Base-by-base conservation (phyloP, 2,113 vertebrate species). In the Geococcyx californianus region DNA sequence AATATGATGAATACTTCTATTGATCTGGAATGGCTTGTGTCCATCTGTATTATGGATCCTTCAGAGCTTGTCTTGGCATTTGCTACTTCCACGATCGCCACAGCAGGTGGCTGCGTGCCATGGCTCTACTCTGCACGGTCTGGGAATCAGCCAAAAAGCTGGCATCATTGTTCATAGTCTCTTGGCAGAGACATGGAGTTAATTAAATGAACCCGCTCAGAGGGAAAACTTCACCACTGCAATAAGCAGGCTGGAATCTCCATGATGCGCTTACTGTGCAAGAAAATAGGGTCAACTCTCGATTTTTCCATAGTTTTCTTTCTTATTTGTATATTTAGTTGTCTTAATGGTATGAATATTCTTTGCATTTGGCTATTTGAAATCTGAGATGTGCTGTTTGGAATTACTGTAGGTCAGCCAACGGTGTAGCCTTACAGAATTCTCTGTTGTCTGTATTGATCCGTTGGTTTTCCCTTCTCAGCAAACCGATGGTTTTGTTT, bases 91-190 rank as follows among this genome's bases (percentile, higher is more conserved):
- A 31, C 2, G 6, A 20, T 76, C 3, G 8, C 70, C 78, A 80
- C 78, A 85, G 62, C 67, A 75, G n/a, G 33, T 88, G 93, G 54
- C 94, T 83, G 42, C 62, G 54, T 93, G 93, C 94, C 69, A 29
- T 51, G 54, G 70, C 49, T 33, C 84, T 58, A 4, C 55, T 70
- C 68, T 73, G 63, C 55, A 6, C 69, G 55, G 40, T n/a, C 59
- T 95, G 54, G 38, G 55, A 29, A 6, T 16, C 17, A 90, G 84
- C 63, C 93, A 87, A 84, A n/a, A 84, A 82, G 6, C 70, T 87
- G 69, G 44, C 15, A 4, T 84, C 60, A 28, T 52, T 87, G 40
- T 72, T 92, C 54, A 23, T 13, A 54, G 80, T 10, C 44, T 84
- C 44, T 87, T 94, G 77, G 70, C 49, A 89, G 77, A 36, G 5